Evolutionary conservation across 2,888 invertebrate species (phyloP).

Genomic region (Baccha elongata): DNA sequence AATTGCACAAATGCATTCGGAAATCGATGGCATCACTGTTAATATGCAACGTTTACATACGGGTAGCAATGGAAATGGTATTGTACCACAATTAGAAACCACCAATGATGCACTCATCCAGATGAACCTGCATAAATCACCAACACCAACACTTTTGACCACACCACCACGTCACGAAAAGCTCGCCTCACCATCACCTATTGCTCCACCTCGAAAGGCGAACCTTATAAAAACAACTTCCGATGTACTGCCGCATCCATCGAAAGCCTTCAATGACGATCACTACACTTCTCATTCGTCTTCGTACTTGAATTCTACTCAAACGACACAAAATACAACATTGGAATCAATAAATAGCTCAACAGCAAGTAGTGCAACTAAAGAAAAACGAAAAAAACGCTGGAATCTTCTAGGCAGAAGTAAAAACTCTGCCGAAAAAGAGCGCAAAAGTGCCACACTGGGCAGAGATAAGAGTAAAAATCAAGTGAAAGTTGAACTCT

Average conservation of each 20-base stretch:
- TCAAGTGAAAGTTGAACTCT: slow-evolving; percentile 80
- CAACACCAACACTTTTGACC: slow-evolving; percentile 78
- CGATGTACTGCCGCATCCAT: slow-evolving; percentile 76
- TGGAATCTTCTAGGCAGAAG: slow-evolving; percentile 88
- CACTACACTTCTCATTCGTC: slow-evolving; percentile 78
- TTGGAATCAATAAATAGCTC: slow-evolving; percentile 79
- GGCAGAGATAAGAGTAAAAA: slow-evolving; percentile 85
- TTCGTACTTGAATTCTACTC: slow-evolving; percentile 76
- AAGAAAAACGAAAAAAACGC: slow-evolving; percentile 86
- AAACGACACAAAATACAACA: slow-evolving; percentile 82
- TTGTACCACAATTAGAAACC: slow-evolving; percentile 48
- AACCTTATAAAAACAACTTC: slow-evolving; percentile 77
- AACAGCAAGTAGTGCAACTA: slow-evolving; percentile 80
- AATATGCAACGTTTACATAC: slow-evolving; percentile 68
- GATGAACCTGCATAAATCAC: slow-evolving; percentile 61
- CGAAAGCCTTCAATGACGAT: slow-evolving; percentile 72
- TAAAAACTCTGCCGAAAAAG: slow-evolving; percentile 83
- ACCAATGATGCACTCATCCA: slow-evolving; percentile 57
- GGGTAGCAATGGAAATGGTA: slow-evolving; percentile 38
- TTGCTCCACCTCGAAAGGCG: slow-evolving; percentile 78
- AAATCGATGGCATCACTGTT: slow-evolving; percentile 63
- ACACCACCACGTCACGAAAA: slow-evolving; percentile 78
- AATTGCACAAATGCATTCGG: slow-evolving; percentile 64
- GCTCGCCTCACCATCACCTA: slow-evolving; percentile 73
- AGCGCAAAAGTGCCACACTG: slow-evolving; percentile 87